Percentiles rank a stretch among this genome's conserved stretches.
These are phyloP conservation scores for Pocillopora verrucosa DNA, from an alignment of 64 coral and sea anemone genomes.

Conservation along the genomic window DNA sequence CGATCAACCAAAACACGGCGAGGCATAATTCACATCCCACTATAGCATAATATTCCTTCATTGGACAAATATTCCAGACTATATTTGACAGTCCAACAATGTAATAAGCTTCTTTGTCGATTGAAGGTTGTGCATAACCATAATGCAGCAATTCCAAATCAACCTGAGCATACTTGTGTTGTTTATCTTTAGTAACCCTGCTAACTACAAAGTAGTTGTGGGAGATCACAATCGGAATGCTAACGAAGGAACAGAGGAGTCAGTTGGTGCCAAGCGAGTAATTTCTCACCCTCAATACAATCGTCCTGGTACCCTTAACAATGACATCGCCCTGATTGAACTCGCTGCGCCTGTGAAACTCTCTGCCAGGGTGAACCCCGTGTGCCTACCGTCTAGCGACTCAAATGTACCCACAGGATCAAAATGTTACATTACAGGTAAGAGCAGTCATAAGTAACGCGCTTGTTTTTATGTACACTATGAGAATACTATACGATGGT, in stretches of 20 bases:
- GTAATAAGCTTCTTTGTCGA: too few species aligned
- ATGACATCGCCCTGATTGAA: not conserved
- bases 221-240: not conserved
- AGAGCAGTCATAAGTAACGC: not conserved
- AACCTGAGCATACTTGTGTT: not conserved
- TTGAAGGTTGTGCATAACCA: too few species aligned
- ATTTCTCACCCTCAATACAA: not conserved
- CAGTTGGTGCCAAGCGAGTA: not conserved
- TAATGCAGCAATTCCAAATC: not conserved
- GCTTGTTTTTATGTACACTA: not conserved
- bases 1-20: too few species aligned
- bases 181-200: not conserved
- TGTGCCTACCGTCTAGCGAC: slow-evolving; percentile 20
- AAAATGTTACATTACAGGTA: not conserved
- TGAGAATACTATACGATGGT: too few species aligned
- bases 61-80: too few species aligned
- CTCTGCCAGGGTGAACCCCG: not conserved
- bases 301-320: not conserved
- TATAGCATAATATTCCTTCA: too few species aligned
- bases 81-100: too few species aligned
- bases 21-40: too few species aligned
- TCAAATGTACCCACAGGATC: not conserved
- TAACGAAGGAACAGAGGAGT: not conserved
- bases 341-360: not conserved
- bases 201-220: not conserved